Evolutionary conservation across 2,888 invertebrate genomes (phyloP), one percentile per base, ranked within the genome.

Genomic region (Nasonia oneida): DNA sequence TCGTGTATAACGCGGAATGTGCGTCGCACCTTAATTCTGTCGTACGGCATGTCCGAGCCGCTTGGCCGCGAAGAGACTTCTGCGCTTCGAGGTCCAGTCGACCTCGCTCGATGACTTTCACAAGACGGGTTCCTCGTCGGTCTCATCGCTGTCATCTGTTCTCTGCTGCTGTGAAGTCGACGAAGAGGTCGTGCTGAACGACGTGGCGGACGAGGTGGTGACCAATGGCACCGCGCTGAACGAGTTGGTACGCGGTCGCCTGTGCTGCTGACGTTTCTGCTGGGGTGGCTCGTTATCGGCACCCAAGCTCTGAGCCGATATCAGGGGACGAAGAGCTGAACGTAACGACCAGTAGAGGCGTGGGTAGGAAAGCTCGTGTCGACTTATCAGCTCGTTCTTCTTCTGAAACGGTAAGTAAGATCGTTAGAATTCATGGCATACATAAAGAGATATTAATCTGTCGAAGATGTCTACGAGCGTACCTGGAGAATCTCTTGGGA

Each of bases 341-440:
- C 96, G 95, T 86, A 98, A 94, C 88, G 97, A 97, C 90, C 95
- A 94, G 92, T 96, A 98, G 61, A 98, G 93, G 77, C 95, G 95
- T 0, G 98, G 98, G 90, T 97, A 96, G 23, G 96, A 91, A 12
- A 96, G 95, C 92, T 98, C 98, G 89, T 97, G 97, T 84, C 95
- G 95, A 1, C 95, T 95, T 67, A 98, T 94, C 81, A 97, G 93
- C 88, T 96, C 96, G 85, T 95, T 95, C 81, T 95, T 94, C 90
- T 95, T 95, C 94, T 95, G 89, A 2, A 29, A 77, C 15, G 75
- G 83, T 14, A 14, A 70, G 37, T 12, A 12, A 42, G 42, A 57
- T 23, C 14, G 33, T 78, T n/a, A 70, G 50, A 15, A 53, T 53
- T 53, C 53, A 18, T 18, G 18, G 15, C 5, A 18, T 18, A 18